A percentile compares a stretch with the other conserved stretches of the same genome.
phyloP scores from a whole-genome alignment of 2,797 vertebrate species.

The Anas capensis region DNA sequence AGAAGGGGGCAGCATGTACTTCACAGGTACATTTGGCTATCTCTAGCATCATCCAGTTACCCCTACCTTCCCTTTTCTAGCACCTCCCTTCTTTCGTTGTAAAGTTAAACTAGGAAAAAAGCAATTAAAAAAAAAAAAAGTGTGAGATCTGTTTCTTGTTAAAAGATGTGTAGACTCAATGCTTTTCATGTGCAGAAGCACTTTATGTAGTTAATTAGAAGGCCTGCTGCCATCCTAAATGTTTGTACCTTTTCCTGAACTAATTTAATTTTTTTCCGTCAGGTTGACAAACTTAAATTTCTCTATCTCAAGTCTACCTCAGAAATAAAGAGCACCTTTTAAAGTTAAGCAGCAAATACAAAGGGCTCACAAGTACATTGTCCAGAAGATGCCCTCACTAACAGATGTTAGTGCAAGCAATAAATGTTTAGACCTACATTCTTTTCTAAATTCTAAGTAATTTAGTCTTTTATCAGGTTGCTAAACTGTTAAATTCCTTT shows the following conservation, averaged over 20 bases:
- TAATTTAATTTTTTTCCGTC: neutral
- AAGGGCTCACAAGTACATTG: accelerated
- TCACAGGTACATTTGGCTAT: constrained; percentile 39
- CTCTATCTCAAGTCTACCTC: neutral
- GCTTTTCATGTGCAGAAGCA: neutral
- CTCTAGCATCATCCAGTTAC: neutral
- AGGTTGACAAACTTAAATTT: neutral
- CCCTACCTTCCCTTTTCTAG: neutral
- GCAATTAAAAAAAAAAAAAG: neutral
- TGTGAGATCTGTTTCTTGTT: neutral
- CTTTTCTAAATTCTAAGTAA: neutral
- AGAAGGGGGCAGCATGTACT: neutral
- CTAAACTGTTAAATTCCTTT: neutral
- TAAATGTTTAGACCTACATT: neutral
- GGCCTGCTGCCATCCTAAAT: neutral
- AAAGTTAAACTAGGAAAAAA: constrained; percentile 8
- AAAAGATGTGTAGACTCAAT: neutral
- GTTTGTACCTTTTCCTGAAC: neutral
- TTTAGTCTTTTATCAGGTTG: neutral
- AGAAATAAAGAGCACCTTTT: neutral
- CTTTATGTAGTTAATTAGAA: neutral
- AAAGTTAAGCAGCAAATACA: neutral
- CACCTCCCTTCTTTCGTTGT: neutral
- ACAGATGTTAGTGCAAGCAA: accelerated
- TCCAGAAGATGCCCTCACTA: accelerated